A percentile compares a stretch with the other conserved stretches of the same genome.
These are phyloP conservation scores for Drosophila kambysellisi DNA, from an alignment of 2,888 invertebrate genomes.

Conservation along the genomic window DNA sequence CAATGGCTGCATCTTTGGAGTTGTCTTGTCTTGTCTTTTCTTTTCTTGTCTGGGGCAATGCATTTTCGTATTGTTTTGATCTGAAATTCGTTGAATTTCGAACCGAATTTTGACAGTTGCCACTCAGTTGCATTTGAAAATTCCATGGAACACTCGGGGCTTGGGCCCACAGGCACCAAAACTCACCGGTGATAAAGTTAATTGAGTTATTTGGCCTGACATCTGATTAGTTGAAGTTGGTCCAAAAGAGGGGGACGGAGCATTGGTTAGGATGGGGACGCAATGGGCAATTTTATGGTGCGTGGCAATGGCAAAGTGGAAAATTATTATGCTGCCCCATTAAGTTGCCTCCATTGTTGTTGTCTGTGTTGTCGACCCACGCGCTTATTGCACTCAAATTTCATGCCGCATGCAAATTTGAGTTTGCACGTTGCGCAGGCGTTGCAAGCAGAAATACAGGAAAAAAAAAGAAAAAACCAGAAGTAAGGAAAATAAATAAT, in stretches of 20 bases:
- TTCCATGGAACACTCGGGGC: constrained; percentile 62
- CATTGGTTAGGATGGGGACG: neutral
- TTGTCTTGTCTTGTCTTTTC: constrained; percentile 33
- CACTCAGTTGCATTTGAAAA: constrained; percentile 71
- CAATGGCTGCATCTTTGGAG: constrained; percentile 72
- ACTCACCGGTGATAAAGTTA: constrained; percentile 69
- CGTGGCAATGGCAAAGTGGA: constrained; percentile 72
- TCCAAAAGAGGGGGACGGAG: neutral
- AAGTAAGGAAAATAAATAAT: constrained; percentile 3
- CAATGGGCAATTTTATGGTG: constrained; percentile 57
- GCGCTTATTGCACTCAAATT: constrained; percentile 57
- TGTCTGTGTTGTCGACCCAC: constrained; percentile 42
- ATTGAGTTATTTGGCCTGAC: constrained; percentile 80
- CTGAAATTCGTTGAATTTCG: constrained; percentile 79
- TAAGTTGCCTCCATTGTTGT: constrained; percentile 69
- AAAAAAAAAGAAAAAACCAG: constrained; percentile 1
- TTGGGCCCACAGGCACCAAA: constrained; percentile 8
- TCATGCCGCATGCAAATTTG: constrained; percentile 60
- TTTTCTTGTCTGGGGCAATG: constrained; percentile 70
- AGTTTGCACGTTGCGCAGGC: constrained; percentile 50
- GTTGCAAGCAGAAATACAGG: constrained; percentile 26
- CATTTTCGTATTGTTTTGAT: constrained; percentile 82
- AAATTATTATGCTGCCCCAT: constrained; percentile 77
- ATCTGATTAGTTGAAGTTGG: constrained; percentile 76
- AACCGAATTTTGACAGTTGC: constrained; percentile 79